A percentile compares a stretch with the other conserved stretches of the same genome.
These are phyloP conservation scores for Coelogynopora nodosa DNA, from an alignment of 2,888 invertebrate species.

Conservation along the genomic window DNA sequence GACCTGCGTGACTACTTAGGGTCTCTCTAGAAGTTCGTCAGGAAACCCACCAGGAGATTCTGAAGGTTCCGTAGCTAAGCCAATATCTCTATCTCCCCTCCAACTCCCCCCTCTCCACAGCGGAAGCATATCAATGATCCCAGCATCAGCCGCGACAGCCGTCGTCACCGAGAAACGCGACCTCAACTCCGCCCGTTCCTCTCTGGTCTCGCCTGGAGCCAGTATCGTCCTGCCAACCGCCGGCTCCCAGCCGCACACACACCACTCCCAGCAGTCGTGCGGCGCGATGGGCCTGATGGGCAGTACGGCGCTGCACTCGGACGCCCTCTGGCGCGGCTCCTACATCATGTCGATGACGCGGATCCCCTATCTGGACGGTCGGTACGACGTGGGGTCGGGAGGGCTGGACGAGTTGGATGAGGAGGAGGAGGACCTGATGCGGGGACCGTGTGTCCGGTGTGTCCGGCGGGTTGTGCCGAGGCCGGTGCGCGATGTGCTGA, in stretches of 20 bases:
- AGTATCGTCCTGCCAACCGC: neutral
- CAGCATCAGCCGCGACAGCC: neutral
- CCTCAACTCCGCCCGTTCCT: neutral
- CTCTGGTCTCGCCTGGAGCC: neutral
- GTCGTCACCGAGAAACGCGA: neutral
- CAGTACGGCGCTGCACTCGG: neutral
- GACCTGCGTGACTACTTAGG: too few species aligned
- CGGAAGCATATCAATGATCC: neutral
- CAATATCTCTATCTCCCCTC: too few species aligned
- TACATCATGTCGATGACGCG: constrained; percentile 40
- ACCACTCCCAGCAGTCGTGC: neutral
- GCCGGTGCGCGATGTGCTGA: constrained; percentile 64
- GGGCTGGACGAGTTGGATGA: neutral
- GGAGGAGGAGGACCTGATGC: neutral
- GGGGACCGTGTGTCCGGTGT: constrained; percentile 44
- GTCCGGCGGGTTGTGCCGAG: constrained; percentile 55
- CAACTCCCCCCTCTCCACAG: neutral
- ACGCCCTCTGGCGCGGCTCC: neutral
- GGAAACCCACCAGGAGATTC: too few species aligned
- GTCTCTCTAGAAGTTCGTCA: too few species aligned
- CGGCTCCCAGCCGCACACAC: neutral
- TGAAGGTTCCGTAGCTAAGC: too few species aligned
- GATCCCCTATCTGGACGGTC: neutral
- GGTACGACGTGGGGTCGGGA: neutral
- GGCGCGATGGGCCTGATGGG: neutral